These are phyloP conservation scores for Remorina albescens DNA, from an alignment of 2,797 vertebrate genomes.

Conservation along the genomic window DNA sequence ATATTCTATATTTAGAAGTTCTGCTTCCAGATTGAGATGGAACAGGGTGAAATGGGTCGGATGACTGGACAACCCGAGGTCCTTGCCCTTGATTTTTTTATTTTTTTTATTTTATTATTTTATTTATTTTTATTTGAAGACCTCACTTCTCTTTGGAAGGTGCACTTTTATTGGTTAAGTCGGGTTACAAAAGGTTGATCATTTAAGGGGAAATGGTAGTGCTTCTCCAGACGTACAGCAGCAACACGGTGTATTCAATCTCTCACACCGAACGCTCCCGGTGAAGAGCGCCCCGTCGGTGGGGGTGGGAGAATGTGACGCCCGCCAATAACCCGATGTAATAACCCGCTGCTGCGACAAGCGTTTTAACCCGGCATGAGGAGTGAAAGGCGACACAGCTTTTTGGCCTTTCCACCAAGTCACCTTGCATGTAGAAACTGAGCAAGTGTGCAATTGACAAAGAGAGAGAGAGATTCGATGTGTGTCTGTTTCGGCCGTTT, in stretches of 20 bases:
- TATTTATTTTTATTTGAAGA: conserved; percentile 30
- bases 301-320: conserved; percentile 41
- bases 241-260: neutral
- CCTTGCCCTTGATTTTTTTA: conserved; percentile 48
- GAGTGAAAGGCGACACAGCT: conserved; percentile 63
- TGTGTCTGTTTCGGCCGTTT: conserved; percentile 10
- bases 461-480: neutral
- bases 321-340: conserved; percentile 65
- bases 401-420: conserved; percentile 68
- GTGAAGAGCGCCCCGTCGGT: conserved; percentile 22
- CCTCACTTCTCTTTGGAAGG: conserved; percentile 18
- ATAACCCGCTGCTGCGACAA: conserved; percentile 60
- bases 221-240: too few species aligned
- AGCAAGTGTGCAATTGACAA: conserved; percentile 14
- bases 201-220: neutral
- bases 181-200: neutral
- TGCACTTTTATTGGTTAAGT: neutral
- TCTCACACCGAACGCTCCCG: neutral
- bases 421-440: conserved; percentile 76
- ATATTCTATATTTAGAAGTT: conserved; percentile 85
- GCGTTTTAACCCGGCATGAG: conserved; percentile 72
- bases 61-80: conserved; percentile 70
- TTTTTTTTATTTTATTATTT: conserved; percentile 43
- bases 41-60: conserved; percentile 82
- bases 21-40: conserved; percentile 74